Evolutionary conservation across 1,140 invertebrate genomes (phyloP).

Genomic region (Drosophila sechellia): DNA sequence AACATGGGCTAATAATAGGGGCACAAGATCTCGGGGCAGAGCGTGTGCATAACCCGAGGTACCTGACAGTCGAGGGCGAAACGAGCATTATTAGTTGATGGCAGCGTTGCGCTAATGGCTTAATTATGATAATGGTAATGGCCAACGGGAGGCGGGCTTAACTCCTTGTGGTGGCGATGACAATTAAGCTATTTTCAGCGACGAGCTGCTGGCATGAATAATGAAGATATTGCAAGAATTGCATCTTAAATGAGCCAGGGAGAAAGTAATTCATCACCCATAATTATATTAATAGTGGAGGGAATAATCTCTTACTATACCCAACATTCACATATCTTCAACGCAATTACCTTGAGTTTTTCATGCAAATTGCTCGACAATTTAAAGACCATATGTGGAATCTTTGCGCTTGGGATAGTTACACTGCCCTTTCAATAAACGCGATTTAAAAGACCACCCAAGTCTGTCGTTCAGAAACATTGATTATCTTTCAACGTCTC

Average conservation of each 20-base stretch:
- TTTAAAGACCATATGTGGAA: background rate
- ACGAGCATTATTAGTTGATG: conserved; percentile 29
- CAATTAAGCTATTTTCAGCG: background rate
- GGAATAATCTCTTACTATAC: no score
- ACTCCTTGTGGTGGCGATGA: conserved; percentile 6
- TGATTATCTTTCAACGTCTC: conserved; percentile 19
- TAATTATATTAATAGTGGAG: background rate
- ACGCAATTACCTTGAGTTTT: background rate
- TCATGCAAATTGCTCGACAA: conserved; percentile 32
- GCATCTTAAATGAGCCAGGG: background rate
- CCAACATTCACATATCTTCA: no score
- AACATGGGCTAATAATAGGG: conserved; percentile 74
- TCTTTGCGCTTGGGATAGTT: conserved; percentile 6
- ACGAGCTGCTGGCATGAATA: background rate
- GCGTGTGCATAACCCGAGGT: conserved; percentile 37
- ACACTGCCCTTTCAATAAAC: background rate
- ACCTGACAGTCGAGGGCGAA: conserved; percentile 32
- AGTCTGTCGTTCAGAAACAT: conserved; percentile 4
- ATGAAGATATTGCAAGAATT: background rate
- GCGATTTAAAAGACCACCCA: conserved; percentile 13
- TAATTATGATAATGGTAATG: conserved; percentile 74
- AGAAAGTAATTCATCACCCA: background rate
- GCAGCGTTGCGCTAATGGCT: conserved; percentile 68
- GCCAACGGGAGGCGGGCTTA: conserved; percentile 22
- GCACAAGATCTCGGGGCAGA: conserved; percentile 22